These are phyloP conservation scores for Lissonota sp. DNA, from an alignment of 2,888 invertebrate species.

Conservation along the genomic window DNA sequence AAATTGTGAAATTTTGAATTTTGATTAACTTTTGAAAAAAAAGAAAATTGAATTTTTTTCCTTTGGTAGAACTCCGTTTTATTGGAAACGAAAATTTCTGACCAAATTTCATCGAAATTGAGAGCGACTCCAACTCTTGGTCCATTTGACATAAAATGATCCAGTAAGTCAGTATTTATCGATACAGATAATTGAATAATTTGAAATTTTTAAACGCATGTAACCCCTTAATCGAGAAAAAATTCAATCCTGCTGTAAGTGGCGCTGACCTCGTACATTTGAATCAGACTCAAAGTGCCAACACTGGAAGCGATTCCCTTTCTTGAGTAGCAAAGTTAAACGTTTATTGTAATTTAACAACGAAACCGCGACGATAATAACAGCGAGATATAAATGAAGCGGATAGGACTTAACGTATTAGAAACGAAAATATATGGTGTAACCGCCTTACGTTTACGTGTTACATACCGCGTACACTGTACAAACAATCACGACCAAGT, in stretches of 20 bases:
- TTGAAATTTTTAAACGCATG: too few relatives aligned
- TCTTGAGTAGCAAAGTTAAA: background rate
- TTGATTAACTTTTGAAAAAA: too few relatives aligned
- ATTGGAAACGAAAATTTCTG: too few relatives aligned
- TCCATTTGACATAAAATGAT: too few relatives aligned
- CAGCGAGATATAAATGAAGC: constrained; percentile 31
- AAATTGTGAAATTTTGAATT: too few relatives aligned
- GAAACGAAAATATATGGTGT: constrained; percentile 42
- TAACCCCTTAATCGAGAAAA: background rate
- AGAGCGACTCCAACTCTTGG: too few relatives aligned
- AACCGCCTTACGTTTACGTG: constrained; percentile 17
- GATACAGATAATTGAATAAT: too few relatives aligned
- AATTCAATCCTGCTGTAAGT: background rate
- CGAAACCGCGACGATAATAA: constrained; percentile 28
- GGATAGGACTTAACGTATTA: constrained; percentile 26
- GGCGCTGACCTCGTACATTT: background rate
- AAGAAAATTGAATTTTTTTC: too few relatives aligned
- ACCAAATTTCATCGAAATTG: too few relatives aligned
- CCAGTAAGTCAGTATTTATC: too few relatives aligned
- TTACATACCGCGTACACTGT: constrained; percentile 26
- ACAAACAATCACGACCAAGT: constrained; percentile 56
- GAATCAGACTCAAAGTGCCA: background rate
- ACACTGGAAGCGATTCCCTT: background rate
- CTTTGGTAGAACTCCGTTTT: too few relatives aligned
- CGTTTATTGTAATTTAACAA: constrained; percentile 31